Evolutionary conservation across 2,113 vertebrate species (phyloP).

Genomic region (Aspidoscelis tigris): DNA sequence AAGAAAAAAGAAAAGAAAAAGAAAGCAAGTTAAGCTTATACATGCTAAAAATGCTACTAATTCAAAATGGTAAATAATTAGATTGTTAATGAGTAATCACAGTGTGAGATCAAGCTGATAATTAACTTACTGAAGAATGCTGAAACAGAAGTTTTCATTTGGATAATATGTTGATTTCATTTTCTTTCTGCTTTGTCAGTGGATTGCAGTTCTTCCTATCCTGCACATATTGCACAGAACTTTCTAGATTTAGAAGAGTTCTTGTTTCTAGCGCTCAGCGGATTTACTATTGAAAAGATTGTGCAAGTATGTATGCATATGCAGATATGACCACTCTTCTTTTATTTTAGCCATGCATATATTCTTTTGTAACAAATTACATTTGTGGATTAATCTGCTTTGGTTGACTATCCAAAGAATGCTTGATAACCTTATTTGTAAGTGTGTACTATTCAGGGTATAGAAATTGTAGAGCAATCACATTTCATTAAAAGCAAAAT

Average conservation of each 20-base stretch:
- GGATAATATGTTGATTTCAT: neutral
- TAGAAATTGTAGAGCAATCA: neutral
- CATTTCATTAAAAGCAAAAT: neutral
- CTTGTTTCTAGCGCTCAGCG: neutral
- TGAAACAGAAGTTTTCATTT: neutral
- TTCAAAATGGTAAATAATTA: neutral
- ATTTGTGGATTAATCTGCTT: neutral
- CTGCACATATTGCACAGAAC: neutral
- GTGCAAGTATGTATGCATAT: neutral
- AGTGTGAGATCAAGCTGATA: neutral
- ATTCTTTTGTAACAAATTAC: neutral
- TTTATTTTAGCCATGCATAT: no score
- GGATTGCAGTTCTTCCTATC: neutral
- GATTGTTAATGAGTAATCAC: neutral
- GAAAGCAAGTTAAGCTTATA: neutral
- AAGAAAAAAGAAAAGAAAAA: no score
- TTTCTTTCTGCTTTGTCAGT: neutral
- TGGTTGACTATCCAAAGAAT: neutral
- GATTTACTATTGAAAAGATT: neutral
- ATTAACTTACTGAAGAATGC: neutral
- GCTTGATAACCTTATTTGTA: no score
- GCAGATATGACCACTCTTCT: neutral
- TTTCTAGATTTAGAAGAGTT: neutral
- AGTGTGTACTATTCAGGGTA: neutral
- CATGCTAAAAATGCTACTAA: neutral